A percentile compares a stretch with the other conserved stretches of the same genome.
Evolutionary conservation across 2,888 invertebrate genomes (phyloP).

Genomic region (Tricholauxania praeusta): DNA sequence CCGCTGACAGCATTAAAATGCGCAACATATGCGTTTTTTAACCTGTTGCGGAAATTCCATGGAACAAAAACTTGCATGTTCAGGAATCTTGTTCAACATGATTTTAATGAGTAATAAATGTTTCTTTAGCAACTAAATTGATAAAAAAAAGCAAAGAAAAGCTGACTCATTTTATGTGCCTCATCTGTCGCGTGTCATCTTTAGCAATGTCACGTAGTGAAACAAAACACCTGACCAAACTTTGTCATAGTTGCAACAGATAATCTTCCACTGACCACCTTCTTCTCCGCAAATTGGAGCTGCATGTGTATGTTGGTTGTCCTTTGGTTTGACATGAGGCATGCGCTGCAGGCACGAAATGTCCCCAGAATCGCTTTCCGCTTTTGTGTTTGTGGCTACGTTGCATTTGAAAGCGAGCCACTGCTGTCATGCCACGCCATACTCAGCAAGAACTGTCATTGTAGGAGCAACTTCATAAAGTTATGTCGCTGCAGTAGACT

Average conservation of each 20-base stretch:
- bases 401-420: constrained; percentile 10
- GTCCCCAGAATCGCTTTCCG: not conserved
- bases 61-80: constrained; percentile 9
- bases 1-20: not conserved
- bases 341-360: constrained; percentile 37
- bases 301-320: constrained; percentile 10
- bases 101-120: constrained; percentile 31
- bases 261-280: not conserved
- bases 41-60: not conserved
- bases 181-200: not conserved
- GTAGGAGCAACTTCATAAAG: too few species aligned
- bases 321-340: constrained; percentile 27
- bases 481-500: too few species aligned
- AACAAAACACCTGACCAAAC: constrained; percentile 32
- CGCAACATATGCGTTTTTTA: too few species aligned
- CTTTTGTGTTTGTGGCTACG: too few species aligned
- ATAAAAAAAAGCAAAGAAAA: too few species aligned
- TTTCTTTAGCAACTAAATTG: not conserved
- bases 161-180: not conserved
- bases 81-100: not conserved
- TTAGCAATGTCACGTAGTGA: not conserved
- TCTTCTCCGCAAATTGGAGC: constrained; percentile 40
- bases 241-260: not conserved
- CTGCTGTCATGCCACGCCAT: constrained; percentile 17
- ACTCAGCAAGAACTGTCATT: too few species aligned